phyloP scores from a whole-genome alignment of 2,113 vertebrate species.

The Suricata suricatta region DNA sequence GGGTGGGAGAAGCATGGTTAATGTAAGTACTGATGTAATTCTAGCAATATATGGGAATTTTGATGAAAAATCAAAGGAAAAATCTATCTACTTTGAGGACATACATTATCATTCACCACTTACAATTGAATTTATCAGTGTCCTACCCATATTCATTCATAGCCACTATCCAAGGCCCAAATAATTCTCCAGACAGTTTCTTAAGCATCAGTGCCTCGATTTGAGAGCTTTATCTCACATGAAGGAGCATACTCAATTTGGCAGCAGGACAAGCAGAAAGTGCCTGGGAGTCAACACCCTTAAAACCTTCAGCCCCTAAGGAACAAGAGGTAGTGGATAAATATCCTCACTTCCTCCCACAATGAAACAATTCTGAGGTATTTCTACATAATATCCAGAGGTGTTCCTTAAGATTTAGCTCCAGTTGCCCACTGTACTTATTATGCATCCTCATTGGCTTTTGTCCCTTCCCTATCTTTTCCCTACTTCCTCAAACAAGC shows the following conservation, averaged over 20 bases:
- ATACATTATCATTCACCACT: neutral
- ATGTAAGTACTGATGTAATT: neutral
- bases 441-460: neutral
- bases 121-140: neutral
- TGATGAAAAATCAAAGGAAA: conserved; percentile 22
- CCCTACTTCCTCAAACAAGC: neutral
- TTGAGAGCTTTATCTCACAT: neutral
- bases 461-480: neutral
- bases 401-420: neutral
- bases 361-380: neutral
- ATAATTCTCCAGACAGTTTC: neutral
- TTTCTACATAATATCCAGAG: neutral
- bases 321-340: neutral
- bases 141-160: neutral
- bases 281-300: neutral
- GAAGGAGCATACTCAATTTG: neutral
- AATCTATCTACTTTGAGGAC: neutral
- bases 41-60: neutral
- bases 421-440: neutral
- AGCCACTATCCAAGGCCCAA: neutral
- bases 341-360: neutral
- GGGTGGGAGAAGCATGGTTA: neutral
- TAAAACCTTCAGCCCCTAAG: neutral
- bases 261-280: neutral
- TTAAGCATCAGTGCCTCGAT: neutral